Conservation (phyloP, 1,140 invertebrate species). For the Babylonia areolata region DNA sequence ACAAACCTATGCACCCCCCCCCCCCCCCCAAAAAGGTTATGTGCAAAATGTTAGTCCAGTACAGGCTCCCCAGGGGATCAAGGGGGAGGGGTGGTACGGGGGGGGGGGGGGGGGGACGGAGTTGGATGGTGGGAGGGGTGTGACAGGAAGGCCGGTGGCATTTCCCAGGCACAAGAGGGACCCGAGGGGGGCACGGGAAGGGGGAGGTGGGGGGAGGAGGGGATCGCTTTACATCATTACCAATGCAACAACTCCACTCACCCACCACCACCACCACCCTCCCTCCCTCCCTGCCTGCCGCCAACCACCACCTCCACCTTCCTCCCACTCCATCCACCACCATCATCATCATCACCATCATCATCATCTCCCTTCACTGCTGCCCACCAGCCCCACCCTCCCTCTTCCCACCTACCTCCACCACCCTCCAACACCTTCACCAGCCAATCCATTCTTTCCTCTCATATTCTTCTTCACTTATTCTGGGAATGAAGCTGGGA, state of each 20-base stretch:
- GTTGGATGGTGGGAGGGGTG: too few relatives aligned
- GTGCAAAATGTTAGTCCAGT: too few relatives aligned
- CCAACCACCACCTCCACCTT: neutral
- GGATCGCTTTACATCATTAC: neutral
- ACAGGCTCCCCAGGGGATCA: too few relatives aligned
- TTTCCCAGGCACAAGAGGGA: neutral
- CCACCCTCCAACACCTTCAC: neutral
- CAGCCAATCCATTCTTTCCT: neutral
- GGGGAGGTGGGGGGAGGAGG: neutral
- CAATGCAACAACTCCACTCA: neutral
- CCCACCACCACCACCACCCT: neutral
- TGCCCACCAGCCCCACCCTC: slow-evolving; percentile 14
- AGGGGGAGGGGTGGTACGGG: neutral
- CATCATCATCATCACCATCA: neutral
- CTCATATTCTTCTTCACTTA: too few relatives aligned
- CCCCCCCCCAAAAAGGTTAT: neutral
- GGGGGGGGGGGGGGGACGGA: too few relatives aligned
- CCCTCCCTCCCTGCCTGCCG: neutral
- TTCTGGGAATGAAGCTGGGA: too few relatives aligned
- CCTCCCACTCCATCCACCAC: neutral
- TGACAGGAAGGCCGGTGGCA: neutral
- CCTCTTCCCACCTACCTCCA: neutral
- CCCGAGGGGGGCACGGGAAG: neutral
- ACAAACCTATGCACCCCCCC: too few relatives aligned
- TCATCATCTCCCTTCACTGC: neutral